Conservation (phyloP, 2,797 vertebrate species). For the Crenichthys baileyi region DNA sequence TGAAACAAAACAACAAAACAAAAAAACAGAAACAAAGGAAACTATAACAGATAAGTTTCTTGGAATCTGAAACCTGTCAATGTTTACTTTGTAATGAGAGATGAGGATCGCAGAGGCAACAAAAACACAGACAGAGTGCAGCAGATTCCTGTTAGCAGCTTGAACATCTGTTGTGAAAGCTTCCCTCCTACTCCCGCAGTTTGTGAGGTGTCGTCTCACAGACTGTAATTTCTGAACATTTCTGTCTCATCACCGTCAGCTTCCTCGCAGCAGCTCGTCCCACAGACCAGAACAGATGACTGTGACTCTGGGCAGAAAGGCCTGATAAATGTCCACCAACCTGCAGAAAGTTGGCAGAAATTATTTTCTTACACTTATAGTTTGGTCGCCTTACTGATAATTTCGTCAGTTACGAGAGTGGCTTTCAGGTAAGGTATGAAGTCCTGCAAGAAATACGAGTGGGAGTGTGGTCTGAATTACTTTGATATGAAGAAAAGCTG, state of each 20-base stretch:
- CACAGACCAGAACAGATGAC: not conserved
- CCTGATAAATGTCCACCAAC: not conserved
- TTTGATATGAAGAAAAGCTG: conserved; percentile 26
- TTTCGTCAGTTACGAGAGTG: not conserved
- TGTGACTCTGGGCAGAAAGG: not conserved
- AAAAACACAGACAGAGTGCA: conserved; percentile 2
- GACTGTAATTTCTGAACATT: conserved; percentile 21
- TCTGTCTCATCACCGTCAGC: conserved; percentile 20
- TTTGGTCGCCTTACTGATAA: not conserved
- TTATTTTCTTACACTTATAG: no score
- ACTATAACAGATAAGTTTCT: conserved; percentile 49
- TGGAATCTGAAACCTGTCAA: conserved; percentile 58
- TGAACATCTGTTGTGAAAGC: conserved; percentile 58
- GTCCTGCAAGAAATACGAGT: not conserved
- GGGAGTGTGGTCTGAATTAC: not conserved
- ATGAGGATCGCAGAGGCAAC: conserved; percentile 27
- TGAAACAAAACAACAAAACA: conserved; percentile 1
- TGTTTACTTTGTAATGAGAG: conserved; percentile 44
- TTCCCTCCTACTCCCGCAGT: conserved; percentile 54
- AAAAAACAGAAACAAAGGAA: conserved; percentile 39
- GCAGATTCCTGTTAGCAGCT: conserved; percentile 62
- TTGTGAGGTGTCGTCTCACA: conserved; percentile 36
- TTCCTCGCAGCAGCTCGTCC: conserved; percentile 19
- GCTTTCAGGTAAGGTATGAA: not conserved
- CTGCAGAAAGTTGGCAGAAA: not conserved